These are phyloP conservation scores for Monodelphis domestica DNA, from an alignment of 2,797 vertebrate genomes.

Conservation along the genomic window DNA sequence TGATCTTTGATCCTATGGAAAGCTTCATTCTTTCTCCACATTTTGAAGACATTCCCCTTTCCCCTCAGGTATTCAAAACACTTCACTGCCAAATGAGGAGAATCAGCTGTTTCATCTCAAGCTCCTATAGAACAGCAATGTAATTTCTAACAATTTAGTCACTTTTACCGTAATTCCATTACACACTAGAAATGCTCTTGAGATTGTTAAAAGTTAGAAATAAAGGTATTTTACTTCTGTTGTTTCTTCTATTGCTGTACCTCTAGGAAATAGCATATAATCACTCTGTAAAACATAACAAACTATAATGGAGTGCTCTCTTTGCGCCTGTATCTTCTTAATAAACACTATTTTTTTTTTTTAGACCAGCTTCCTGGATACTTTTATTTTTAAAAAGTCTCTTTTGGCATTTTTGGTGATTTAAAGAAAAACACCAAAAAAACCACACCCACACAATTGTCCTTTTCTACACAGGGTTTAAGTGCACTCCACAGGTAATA, in stretches of 20 bases:
- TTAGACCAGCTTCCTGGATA: constrained; percentile 49
- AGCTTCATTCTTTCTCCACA: no score
- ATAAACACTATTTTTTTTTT: background rate
- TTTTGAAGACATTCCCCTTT: no score
- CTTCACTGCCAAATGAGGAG: background rate
- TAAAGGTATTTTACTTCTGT: background rate
- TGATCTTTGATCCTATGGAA: no score
- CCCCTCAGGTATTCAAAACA: no score
- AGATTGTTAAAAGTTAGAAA: background rate
- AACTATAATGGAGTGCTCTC: background rate
- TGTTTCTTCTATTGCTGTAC: constrained; percentile 19
- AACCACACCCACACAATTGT: constrained; percentile 71
- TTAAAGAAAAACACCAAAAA: constrained; percentile 49
- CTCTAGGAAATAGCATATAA: background rate
- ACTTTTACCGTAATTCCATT: background rate
- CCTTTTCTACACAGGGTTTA: constrained; percentile 65
- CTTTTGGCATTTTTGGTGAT: constrained; percentile 56
- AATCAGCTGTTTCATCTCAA: background rate
- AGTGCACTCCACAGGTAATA: constrained; percentile 78
- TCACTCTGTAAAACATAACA: background rate
- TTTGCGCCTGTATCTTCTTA: background rate
- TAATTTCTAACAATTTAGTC: background rate
- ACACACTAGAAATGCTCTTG: background rate
- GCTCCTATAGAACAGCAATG: background rate
- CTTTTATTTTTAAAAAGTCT: constrained; percentile 17